Evolutionary conservation across 2,113 vertebrate genomes (phyloP), one percentile per base, ranked within the genome.

Genomic region (Camelus dromedarius): DNA sequence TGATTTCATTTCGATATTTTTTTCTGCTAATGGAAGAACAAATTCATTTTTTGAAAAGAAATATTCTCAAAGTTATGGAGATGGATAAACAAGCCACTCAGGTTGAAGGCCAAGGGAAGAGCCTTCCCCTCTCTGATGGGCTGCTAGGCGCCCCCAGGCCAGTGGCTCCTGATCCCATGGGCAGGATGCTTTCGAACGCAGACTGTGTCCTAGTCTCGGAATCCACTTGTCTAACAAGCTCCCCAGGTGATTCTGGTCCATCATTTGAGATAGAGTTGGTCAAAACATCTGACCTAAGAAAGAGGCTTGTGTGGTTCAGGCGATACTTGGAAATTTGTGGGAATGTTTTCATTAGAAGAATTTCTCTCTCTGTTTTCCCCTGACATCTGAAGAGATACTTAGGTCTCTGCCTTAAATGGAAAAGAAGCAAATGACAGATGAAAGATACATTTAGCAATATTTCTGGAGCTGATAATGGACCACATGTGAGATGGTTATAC

Each of bases 181-280:
- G 18, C 38, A 42, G 38, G 5, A 20, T 52, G 76, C 15, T 87
- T 95, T 35, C 46, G 22, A 84, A 92, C 35, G 56, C 84, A 95
- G 32, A 64, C 93, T 87, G 89, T 76, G 22, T 62, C 35, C 50
- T 88, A 56, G 4, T 52, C 46, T 72, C 54, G 42, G 35, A 93
- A 85, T 66, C 32, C 35, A 16, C 46, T 38, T 82, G 89, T 79
- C 76, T 91, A 93, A 94, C 30, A 90, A 97, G 58, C 22, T 93
- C 48, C 38, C 38, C 38, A 91, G 54, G 32, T 92, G 83, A 76
- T 84, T 94, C 35, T 83, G 58, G 26, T 4, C 20, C 35, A 60
- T 46, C 75, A 42, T 82, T 77, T 79, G 73, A 89, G 28, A 52
- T 22, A 22, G 42, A 62, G 11, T 13, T 76, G 38, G 24, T 58